phyloP scores from a whole-genome alignment of 1,140 invertebrate genomes.

The Rhopalosiphum maidis region DNA sequence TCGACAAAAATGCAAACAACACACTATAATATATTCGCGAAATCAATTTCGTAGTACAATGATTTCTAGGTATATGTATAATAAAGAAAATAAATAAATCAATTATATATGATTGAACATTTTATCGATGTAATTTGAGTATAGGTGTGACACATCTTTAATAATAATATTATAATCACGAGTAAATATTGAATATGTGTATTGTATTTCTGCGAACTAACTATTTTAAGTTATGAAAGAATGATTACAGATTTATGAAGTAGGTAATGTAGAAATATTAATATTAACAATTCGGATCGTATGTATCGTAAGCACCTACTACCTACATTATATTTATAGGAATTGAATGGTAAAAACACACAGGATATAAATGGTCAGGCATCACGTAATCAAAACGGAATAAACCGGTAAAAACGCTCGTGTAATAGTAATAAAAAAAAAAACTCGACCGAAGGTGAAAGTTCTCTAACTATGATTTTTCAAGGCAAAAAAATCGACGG shows the following conservation, averaged over 20 bases:
- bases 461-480: slow-evolving; percentile 20
- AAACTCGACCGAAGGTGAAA: slow-evolving; percentile 55
- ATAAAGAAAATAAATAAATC: neutral
- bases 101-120: neutral
- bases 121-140: neutral
- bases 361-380: neutral
- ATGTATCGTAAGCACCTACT: neutral
- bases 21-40: neutral
- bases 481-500: slow-evolving; percentile 29
- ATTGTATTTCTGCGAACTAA: neutral
- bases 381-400: slow-evolving; percentile 48
- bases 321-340: neutral
- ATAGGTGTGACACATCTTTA: neutral
- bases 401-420: slow-evolving; percentile 50
- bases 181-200: neutral
- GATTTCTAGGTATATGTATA: neutral
- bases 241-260: neutral
- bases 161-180: neutral
- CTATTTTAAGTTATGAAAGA: neutral
- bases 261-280: neutral
- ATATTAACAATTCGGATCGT: neutral
- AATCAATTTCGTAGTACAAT: neutral
- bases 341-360: slow-evolving; percentile 26
- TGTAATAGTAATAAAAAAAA: slow-evolving; percentile 11
- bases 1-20: neutral